Evolutionary conservation across 53 echinoderm and acorn worm species (phyloP), one percentile per base, ranked within the genome.

Genomic region (Echinometra lucunter): DNA sequence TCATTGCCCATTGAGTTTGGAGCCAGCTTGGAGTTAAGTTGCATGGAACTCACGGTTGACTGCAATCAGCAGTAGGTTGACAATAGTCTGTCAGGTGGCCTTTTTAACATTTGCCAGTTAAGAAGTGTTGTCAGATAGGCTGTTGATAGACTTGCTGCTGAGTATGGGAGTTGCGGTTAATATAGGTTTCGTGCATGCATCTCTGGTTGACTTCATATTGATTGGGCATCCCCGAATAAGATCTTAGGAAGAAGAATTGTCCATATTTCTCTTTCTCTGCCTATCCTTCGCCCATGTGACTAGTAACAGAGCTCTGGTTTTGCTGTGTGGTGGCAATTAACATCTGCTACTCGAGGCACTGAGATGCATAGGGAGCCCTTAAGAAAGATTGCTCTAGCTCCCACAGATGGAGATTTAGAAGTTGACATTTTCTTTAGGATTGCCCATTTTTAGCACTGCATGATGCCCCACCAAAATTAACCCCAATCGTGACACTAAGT

Each of bases 111-210:
- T 8, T 74, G 34, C 12, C 37, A 74, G 74, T 74, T 37, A 35
- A 81, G 40, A 17, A 81, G 81, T 38, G 81, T 44, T 1, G 15
- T 81, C 40, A 4, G 81, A 81, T 81, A 23, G 81, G 44, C 10
- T 44, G 81, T 38, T 81, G 44, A 11, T 18, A 44, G 6, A 35
- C 19, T 21, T 42, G 42, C 44, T 81, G 18, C 44, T 81, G 81
- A 81, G 6, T 74, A 44, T 81, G 81, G 81, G 81, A 81, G 81
- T 81, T 19, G 81, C 44, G 44, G 44, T 81, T 30, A 81, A 7
- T 38, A 42, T 15, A 38, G 44, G 44, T 34, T 44, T 15, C 38
- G 16, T 81, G 19, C 23, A 81, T 42, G 5, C 42, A 6, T 18
- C 81, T 81, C 81, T 15, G 5, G 44, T 23, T 5, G 44, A 19